Base-by-base conservation (phyloP, 2,888 invertebrate species). In the Drosophila kambysellisi region DNA sequence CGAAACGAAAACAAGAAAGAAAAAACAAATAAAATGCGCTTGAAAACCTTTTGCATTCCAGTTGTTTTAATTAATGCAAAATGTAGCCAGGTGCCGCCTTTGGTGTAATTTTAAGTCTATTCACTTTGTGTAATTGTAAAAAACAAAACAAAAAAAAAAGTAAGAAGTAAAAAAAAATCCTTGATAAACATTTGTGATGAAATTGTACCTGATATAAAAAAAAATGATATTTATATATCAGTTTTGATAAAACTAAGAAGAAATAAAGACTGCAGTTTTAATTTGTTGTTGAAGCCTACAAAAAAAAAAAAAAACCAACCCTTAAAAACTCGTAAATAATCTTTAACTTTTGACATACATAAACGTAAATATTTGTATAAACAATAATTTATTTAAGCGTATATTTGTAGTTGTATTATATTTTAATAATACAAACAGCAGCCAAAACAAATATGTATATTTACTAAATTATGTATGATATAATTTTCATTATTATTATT, bases 1-100 rank as follows among this genome's bases (percentile, higher is more conserved):
- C 64, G 60, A 68, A 65, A 58, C 70, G 71, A 79, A 74, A 62
- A 67, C 61, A 56, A 68, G 60, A 83, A 77, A 66, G 66, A 62
- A 69, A 57, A 46, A 71, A 70, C 54, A 35, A 81, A 82, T 76
- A 87, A 84, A 83, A 81, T 75, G 76, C 72, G 78, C 79, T 88
- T 78, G 29, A 79, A 88, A 90, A 82, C 74, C 79, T 81, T 88
- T 88, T 87, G 88, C 88, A 89, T 85, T 85, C 75, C 76, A 89
- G 88, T 88, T 88, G 88, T 88, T 88, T 88, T 90, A 90, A 88
- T 88, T 88, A 71, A 77, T 89, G 81, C 87, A 90, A 87, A 86
- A 61, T 15, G 53, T 53, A 73, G 87, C 89, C 76, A 74, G 65
- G 80, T 90, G 87, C 81, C 87, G 87, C 82, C 90, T 77, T 87